These are phyloP conservation scores for Hylaeus volcanicus DNA, from an alignment of 1,140 invertebrate genomes.

Conservation along the genomic window DNA sequence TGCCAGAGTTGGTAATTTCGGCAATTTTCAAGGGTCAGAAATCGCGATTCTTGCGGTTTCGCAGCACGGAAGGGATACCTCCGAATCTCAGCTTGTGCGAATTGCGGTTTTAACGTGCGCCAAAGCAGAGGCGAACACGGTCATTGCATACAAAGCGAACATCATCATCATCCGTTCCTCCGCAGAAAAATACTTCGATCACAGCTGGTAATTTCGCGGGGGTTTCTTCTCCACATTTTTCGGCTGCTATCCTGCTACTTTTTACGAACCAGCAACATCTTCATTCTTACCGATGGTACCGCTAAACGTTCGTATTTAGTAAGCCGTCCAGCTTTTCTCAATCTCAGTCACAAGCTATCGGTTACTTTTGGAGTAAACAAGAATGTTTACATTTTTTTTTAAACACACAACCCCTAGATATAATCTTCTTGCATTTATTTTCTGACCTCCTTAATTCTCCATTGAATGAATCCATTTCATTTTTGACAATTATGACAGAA, in stretches of 20 bases:
- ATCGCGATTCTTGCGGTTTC: conserved; percentile 33
- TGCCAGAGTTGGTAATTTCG: conserved; percentile 34
- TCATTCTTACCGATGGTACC: neutral
- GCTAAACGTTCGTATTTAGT: too few relatives aligned
- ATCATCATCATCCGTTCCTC: conserved; percentile 27
- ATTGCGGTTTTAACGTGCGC: conserved; percentile 37
- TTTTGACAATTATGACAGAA: too few relatives aligned
- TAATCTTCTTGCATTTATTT: too few relatives aligned
- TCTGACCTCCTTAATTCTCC: too few relatives aligned
- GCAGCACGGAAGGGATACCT: neutral
- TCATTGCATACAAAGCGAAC: conserved; percentile 27
- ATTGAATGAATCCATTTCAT: too few relatives aligned
- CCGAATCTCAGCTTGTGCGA: conserved; percentile 12
- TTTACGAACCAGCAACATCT: conserved; percentile 12
- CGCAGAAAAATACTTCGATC: conserved; percentile 31
- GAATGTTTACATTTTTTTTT: too few relatives aligned
- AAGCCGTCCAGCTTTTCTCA: too few relatives aligned
- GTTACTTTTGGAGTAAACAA: too few relatives aligned
- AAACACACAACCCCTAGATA: too few relatives aligned
- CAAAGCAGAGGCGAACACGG: neutral
- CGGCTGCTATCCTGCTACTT: conserved; percentile 1
- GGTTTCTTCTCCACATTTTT: conserved; percentile 36
- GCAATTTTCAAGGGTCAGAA: conserved; percentile 35
- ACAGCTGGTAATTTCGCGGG: conserved; percentile 27
- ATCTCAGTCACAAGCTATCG: too few relatives aligned